Evolutionary conservation across 1,140 invertebrate genomes (phyloP), one percentile per base, ranked within the genome.

Genomic region (Orius insidiosus): DNA sequence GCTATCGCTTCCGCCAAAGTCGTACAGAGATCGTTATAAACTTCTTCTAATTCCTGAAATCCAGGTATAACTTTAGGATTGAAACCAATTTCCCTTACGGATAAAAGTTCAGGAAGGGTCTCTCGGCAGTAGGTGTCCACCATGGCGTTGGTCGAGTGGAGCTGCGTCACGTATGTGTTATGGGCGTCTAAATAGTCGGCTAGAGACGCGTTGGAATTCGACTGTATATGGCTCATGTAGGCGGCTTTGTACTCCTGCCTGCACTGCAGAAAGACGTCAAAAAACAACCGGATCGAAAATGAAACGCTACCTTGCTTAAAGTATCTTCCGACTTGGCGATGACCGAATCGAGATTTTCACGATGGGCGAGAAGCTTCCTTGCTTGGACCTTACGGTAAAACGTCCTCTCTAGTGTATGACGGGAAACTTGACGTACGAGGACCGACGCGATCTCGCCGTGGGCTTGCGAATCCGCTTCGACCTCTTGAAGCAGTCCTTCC

Each of bases 311-410:
- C 72, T 85, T 85, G 51, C 69, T 75, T 35, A 94, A 65, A 60
- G 90, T 83, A 53, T 90, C 82, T 65, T 94, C 87, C 30, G 86
- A 80, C 63, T 94, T 90, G 40, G 71, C 72, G 34, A 95, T 72
- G 49, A 92, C 79, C 45, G 82, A 77, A 62, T 95, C 90, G 64
- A 88, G 88, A 51, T 80, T 81, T 59, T 95, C 88, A 46, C 89
- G 72, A 65, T 93, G 88, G 10, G 76, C 73, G 65, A 93, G 93
- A 38, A 95, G 72, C 68, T 93, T 93, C 53, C 85, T 72, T 1
- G 87, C 84, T 63, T 95, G 88, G 44, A 93, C 81, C 66, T 93
- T 93, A 55, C 88, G 76, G 60, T 89, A 80, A 62, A 90, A 92
- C 52, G 83, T 86, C 57, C 80, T 77, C 56, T 94, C 89, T 43